Evolutionary conservation across 2,113 vertebrate genomes (phyloP).

Genomic region (Chlamydotis undulata): DNA sequence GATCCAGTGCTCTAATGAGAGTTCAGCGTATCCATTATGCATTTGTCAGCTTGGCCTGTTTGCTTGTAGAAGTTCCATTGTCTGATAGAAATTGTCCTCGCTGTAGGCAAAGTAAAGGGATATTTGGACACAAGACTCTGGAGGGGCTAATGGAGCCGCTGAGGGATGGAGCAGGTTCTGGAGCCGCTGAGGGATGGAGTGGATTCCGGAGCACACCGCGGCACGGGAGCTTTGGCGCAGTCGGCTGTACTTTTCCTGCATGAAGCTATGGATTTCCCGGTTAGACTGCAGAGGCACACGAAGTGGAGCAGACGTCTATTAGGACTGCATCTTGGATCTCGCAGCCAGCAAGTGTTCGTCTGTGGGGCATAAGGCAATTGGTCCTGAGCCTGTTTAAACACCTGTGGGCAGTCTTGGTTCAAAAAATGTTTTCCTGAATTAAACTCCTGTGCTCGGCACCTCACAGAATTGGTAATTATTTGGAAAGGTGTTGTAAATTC

Average conservation of each 20-base stretch:
- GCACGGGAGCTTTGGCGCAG: no score
- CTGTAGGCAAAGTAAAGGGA: neutral
- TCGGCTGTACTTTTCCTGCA: neutral
- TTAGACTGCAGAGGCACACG: neutral
- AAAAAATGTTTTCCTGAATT: neutral
- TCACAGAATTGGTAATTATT: neutral
- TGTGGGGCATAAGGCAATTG: neutral
- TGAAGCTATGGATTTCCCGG: neutral
- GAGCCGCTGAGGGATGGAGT: no score
- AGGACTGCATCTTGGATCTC: neutral
- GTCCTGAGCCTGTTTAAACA: neutral
- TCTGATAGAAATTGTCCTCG: neutral
- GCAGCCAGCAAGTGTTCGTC: neutral
- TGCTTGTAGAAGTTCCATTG: slow-evolving; percentile 33
- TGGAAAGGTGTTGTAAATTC: neutral
- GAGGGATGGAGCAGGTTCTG: neutral
- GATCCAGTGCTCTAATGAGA: neutral
- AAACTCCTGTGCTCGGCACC: neutral
- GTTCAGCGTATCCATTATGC: slow-evolving; percentile 21
- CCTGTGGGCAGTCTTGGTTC: neutral
- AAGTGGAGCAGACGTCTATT: neutral
- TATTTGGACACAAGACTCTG: neutral
- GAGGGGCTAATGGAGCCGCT: neutral
- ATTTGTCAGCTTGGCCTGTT: slow-evolving; percentile 39
- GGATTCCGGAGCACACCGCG: no score